Conservation (phyloP, 2,888 invertebrate genomes). For the Capitulum mitella region DNA sequence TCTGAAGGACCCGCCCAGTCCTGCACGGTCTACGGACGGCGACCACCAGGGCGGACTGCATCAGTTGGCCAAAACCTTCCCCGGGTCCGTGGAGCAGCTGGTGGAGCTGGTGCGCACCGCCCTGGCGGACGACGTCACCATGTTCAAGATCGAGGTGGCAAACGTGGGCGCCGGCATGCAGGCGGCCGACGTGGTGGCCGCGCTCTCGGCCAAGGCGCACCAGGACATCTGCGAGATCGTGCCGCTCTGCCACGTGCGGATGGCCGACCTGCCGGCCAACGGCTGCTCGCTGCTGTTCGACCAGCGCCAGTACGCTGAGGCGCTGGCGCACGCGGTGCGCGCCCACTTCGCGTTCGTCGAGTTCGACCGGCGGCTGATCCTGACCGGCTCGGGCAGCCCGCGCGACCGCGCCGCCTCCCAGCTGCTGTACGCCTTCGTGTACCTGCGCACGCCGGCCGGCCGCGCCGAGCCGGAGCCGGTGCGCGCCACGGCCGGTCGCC, state of each 20-base stretch:
- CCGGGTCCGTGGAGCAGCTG: background rate
- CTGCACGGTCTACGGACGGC: no score
- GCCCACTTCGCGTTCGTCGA: slow-evolving; percentile 3
- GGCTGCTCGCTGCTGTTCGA: background rate
- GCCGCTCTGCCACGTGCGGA: background rate
- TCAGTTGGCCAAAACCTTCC: background rate
- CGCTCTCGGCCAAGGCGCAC: background rate
- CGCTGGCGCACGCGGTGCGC: slow-evolving; percentile 6
- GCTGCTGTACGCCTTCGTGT: background rate
- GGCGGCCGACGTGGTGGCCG: background rate
- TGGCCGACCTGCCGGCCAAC: background rate
- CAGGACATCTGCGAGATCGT: background rate
- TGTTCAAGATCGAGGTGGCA: slow-evolving; percentile 12
- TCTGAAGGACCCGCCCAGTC: no score
- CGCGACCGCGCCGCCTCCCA: background rate
- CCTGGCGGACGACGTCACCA: background rate
- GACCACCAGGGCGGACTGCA: background rate
- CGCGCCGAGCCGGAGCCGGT: background rate
- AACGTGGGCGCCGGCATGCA: background rate
- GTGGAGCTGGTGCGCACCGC: background rate
- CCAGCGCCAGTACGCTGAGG: slow-evolving; percentile 11
- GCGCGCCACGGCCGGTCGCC: background rate
- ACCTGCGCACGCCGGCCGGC: background rate
- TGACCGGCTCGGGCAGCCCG: background rate
- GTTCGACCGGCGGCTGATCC: slow-evolving; percentile 16